Conservation (phyloP, 2,113 vertebrate species). For the Scophthalmus maximus region DNA sequence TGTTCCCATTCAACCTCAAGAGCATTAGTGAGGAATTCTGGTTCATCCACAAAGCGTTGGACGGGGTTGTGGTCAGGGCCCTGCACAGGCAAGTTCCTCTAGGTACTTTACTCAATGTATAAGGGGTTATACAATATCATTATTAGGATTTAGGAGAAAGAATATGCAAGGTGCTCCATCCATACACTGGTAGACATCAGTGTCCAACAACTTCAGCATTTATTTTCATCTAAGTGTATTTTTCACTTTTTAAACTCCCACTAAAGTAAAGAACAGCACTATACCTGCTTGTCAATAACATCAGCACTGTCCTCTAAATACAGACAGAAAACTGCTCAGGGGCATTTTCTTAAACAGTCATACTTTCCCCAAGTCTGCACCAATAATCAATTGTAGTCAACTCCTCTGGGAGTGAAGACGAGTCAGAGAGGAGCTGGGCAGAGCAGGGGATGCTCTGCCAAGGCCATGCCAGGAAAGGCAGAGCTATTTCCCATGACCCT, state of each 20-base stretch:
- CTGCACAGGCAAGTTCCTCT: too few species aligned
- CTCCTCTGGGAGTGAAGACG: neutral
- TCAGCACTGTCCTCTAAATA: neutral
- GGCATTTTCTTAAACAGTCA: constrained; percentile 1
- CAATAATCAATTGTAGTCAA: constrained; percentile 12
- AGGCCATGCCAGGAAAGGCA: constrained; percentile 4
- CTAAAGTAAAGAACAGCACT: neutral
- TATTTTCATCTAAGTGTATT: neutral
- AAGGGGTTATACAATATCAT: too few species aligned
- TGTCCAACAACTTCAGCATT: neutral
- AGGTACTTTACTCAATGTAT: too few species aligned
- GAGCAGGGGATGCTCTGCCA: neutral
- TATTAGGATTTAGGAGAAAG: too few species aligned
- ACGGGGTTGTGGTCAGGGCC: neutral
- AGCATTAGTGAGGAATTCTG: neutral
- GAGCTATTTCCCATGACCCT: constrained; percentile 59
- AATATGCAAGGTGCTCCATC: too few species aligned
- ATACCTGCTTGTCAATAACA: constrained; percentile 5
- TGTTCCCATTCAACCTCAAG: neutral
- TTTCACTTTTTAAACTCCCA: neutral
- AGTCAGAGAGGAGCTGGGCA: constrained; percentile 1
- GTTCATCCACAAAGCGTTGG: neutral
- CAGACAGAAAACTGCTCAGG: neutral
- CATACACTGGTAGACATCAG: too few species aligned
- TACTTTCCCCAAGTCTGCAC: neutral